Evolutionary conservation across 2,888 invertebrate genomes (phyloP).

Genomic region (Blera fallax): DNA sequence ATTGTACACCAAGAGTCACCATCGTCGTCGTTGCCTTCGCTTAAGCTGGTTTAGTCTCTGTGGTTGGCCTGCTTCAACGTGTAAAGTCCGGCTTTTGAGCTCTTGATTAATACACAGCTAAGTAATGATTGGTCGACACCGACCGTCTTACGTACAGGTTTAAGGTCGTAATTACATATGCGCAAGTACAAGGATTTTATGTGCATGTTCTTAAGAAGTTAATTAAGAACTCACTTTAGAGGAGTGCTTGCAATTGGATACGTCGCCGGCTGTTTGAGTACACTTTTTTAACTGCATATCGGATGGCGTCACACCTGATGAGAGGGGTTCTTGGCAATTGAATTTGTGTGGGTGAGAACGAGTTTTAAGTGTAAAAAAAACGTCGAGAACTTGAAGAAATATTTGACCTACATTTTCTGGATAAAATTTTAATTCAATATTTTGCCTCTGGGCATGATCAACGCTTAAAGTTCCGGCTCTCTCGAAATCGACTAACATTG

Average conservation of each 20-base stretch:
- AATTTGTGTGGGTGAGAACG: constrained; percentile 3
- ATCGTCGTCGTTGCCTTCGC: not conserved
- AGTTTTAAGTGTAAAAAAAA: not conserved
- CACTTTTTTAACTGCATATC: not conserved
- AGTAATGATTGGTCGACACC: not conserved
- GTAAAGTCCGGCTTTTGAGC: constrained; percentile 1
- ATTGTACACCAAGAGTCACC: constrained; percentile 21
- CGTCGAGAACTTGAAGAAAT: not conserved
- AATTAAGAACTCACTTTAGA: constrained; percentile 14
- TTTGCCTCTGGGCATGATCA: not conserved
- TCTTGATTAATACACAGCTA: not conserved
- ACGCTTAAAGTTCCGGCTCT: constrained; percentile 4
- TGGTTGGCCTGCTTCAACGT: not conserved
- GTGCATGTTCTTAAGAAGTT: constrained; percentile 21
- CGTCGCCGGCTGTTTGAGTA: not conserved
- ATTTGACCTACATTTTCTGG: constrained; percentile 29
- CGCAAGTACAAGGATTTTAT: constrained; percentile 55
- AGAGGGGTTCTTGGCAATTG: not conserved
- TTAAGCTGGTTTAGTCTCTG: not conserved
- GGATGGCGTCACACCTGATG: constrained; percentile 16
- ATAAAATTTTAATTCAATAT: not conserved
- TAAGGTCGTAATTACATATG: constrained; percentile 43
- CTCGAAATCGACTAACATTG: not conserved
- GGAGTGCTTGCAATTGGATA: constrained; percentile 6
- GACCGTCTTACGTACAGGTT: constrained; percentile 28